Evolutionary conservation across 2,797 vertebrate genomes (phyloP), one percentile per base, ranked within the genome.

Genomic region (Jordanella pulchra): DNA sequence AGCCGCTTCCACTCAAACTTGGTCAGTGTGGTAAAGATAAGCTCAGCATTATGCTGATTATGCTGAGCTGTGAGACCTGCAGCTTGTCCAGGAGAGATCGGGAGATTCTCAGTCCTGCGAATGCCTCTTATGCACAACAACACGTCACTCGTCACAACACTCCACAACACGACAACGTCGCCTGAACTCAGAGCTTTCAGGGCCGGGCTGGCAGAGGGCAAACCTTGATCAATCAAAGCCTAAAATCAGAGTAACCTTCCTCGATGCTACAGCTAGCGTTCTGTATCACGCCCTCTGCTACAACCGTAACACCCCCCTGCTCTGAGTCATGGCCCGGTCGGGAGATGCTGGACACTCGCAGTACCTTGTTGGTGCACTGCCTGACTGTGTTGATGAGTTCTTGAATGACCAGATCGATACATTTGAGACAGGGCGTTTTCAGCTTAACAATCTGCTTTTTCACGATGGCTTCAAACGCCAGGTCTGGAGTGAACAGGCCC

Each of bases 361-460:
- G 93, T 97, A 98, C 97, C 97, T 98, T 98, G 91, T 93, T 95
- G 94, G 96, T 96, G 94, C 97, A 98, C 95, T 98, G 97, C 90
- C 97, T 96, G 94, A 99, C 94, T 86, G 97, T 99, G 94, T 95
- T 98, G 94, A 99, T 97, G 91, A 99, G 94, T 93, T 99, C 97
- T 94, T 98, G 97, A 93, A 99, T 98, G 92, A 99, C 97, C 94
- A 99, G 92, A 93, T 99, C 97, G 93, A 99, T 97, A 87, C 97
- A 99, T 90, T 99, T 99, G 91, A 99, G 94, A 93, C 97, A 99
- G 65, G 97, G 97, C 77, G 97, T 96, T 95, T 99, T 99, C 95
- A 99, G 95, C 96, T 99, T 98, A 94, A 99, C 93, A 94, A 99
- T 95, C 94, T 99, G 97, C 95, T 97, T 99, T 95, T 99, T 99